Base-by-base conservation (phyloP, 2,113 vertebrate species). In the Fulica atra region DNA sequence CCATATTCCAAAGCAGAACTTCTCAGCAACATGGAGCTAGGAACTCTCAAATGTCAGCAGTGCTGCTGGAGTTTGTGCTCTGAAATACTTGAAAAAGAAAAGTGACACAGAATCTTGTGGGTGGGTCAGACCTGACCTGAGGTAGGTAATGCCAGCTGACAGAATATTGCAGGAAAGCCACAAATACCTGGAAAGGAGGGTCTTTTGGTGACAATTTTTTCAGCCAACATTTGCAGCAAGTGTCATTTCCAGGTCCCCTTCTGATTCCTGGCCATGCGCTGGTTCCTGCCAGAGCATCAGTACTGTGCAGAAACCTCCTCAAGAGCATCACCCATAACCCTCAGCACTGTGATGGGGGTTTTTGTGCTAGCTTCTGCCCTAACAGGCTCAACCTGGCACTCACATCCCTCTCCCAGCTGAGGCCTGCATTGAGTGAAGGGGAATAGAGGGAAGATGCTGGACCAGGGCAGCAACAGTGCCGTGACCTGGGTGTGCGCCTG, bases 381-480 rank as follows among this genome's bases (percentile, higher is more conserved):
- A 35, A 23, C 11, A 68, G 48, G 28, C 36, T 71, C 31, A 76
- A 13, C 13, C 68, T 35, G 51, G 10, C 3, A 2, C 15, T 24
- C 29, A 17, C 6, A 3, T 38, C 26, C 13, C 11, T 46, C 33
- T 78, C 29, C 33, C 4, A 0, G 0, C 9, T 2, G 2, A 70
- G 31, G 8, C 31, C 16, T 38, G 5, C 10, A 9, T 8, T 44
- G 40, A 2, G 7, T 73, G 53, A 80, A 61, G 16, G 15, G 35
- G 9, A 23, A 29, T 59, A 40, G 65, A 65, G 18, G 56, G 25
- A 44, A 42, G 70, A 13, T 9, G 10, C 11, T 65, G 16, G 29
- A 57, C 28, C 25, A 86, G 60, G 36, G 35, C 42, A 80, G 53
- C 31, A 40, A 38, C 79, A 81, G 63, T 36, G 65, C 38, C 19